Base-by-base conservation (phyloP, 92 coral and sea anemone genomes). In the Siderastrea siderea region DNA sequence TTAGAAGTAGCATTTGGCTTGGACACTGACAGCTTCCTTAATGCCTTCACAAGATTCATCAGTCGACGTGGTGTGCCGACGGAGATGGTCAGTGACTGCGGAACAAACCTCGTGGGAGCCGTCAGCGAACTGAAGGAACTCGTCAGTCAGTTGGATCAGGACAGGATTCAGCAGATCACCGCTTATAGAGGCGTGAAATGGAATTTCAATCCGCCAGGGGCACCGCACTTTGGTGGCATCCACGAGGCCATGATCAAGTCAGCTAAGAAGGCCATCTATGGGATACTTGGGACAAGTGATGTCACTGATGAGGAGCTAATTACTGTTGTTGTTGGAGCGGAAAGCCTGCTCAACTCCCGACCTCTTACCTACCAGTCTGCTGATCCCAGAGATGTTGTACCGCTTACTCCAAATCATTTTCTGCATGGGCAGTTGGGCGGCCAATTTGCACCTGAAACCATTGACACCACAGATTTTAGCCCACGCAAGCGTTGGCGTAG, bases 1-100 rank as follows among this genome's bases (percentile, higher is more conserved):
- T 89, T 92, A 63, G 97, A 94, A 80, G 71, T 80, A 49, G 93
- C 95, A 46, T 94, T 87, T 84, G 93, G 92, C 52, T 83, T 91
- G 44, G 89, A 83, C 74, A 89, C 93, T 6, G 95, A 93, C 81
- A 71, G 85, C 72, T 93, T 91, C 68, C 75, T 91, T 58, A 93
- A 91, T 69, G 93, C 94, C 66, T 88, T 94, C 54, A 81, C 88
- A 38, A 69, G 95, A 5, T 83, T 88, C 15, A 86, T 82, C 8
- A 88, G 89, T 76, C 53, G 89, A 88, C 55, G 90, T 61, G 96
- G 86, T 57, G 76, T 71, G n/a, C 97, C 92, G 44, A 69, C 69
- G 26, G 86, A 91, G 60, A 72, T 93, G 67, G 12, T 84, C 2
- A 79, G 92, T 71, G 90, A 93, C 71, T 76, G 72, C 63, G 91